phyloP scores from a whole-genome alignment of 2,113 vertebrate species.

The Verasper variegatus region DNA sequence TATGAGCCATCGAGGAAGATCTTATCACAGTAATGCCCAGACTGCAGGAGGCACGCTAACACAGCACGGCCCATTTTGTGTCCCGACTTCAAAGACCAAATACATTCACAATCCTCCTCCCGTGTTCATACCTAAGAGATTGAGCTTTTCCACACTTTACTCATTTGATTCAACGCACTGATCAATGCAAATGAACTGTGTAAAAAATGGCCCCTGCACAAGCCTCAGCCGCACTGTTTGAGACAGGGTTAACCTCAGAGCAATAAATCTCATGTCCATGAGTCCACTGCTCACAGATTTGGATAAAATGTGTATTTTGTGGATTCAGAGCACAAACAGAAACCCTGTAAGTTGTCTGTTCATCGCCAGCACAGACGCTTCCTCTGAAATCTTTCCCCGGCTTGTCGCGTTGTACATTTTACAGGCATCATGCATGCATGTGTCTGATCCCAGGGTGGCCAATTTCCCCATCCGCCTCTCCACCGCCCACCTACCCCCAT shows the following conservation, averaged over 20 bases:
- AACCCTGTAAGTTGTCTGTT: not conserved
- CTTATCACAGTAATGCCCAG: constrained; percentile 24
- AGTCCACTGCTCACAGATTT: constrained; percentile 3
- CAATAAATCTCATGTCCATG: not conserved
- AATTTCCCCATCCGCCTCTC: constrained; percentile 23
- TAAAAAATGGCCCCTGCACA: not conserved
- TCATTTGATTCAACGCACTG: constrained; percentile 10
- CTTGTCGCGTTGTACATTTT: constrained; percentile 11
- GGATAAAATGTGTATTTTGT: not conserved
- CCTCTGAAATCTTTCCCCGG: not conserved
- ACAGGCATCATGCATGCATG: not conserved
- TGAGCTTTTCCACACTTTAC: constrained; percentile 21
- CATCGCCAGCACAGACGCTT: constrained; percentile 18
- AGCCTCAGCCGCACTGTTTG: constrained; percentile 13
- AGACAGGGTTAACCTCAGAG: constrained; percentile 23
- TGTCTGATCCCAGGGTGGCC: constrained; percentile 30
- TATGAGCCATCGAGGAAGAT: constrained; percentile 40
- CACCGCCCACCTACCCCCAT: constrained; percentile 18
- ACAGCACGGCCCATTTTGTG: constrained; percentile 19
- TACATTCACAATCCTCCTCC: constrained; percentile 17
- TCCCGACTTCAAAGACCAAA: constrained; percentile 23
- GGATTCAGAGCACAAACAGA: constrained; percentile 1
- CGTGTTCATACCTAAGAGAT: constrained; percentile 11
- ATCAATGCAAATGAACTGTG: constrained; percentile 26
- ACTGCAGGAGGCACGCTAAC: constrained; percentile 32